Evolutionary conservation across 2,888 invertebrate species (phyloP), one percentile per base, ranked within the genome.

Genomic region (Drosophila kambysellisi): DNA sequence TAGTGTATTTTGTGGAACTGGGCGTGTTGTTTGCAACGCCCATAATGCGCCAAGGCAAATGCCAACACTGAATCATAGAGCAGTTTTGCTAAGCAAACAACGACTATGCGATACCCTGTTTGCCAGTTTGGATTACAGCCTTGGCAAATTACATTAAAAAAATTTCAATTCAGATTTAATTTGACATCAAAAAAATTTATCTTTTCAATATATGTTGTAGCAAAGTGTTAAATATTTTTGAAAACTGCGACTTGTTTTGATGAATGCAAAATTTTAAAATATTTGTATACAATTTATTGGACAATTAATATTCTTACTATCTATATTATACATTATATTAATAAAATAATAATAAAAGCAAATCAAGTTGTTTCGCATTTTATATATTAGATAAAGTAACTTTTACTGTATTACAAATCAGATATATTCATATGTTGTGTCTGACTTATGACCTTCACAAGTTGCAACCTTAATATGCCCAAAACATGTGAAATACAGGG

Each of bases 41-140:
- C 82, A 70, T 59, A 64, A 51, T 39, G 50, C 83, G 81, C 75
- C 90, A 90, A 88, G 89, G 89, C 81, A 88, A 88, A 88, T 88
- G 88, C 88, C 90, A 90, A 60, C 69, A 57, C 50, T 46, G 58
- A 57, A 57, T 59, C 58, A 33, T 30, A 20, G 57, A 25, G 20
- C 9, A n/a, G 4, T 25, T 8, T 15, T 15, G 11, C 5, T 5
- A 0, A 12, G 0, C 3, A 8, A 9, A 9, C 2, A 11, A 11
- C 30, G 62, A 61, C 68, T 53, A 8, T 4, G 1, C 52, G n/a
- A 67, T 79, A 8, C 59, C 51, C 63, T 65, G 46, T 37, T 52
- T 33, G 32, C 8, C 17, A 52, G n/a, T 7, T 7, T n/a, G n/a
- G 11, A 17, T 5, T 32, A 5, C 7, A 9, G 9, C 25, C 46